A percentile compares a stretch with the other conserved stretches of the same genome.
Evolutionary conservation across 1,140 invertebrate species (phyloP).

Genomic region (Drosophila pectinifera): DNA sequence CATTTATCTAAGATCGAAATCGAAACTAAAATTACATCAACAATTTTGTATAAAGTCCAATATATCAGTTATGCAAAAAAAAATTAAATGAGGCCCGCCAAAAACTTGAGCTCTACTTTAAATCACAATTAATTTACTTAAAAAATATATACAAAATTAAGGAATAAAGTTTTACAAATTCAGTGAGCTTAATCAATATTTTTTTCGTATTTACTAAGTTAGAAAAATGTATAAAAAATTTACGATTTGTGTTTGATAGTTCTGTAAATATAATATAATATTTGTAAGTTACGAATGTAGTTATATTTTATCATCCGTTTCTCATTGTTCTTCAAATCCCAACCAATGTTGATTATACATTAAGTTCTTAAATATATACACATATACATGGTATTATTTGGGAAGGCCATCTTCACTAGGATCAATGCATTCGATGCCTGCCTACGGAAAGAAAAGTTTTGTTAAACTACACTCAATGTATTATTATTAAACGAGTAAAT

Average conservation of each 20-base stretch:
- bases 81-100: conserved; percentile 8
- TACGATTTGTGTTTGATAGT: conserved; percentile 30
- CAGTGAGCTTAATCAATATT: conserved; percentile 7
- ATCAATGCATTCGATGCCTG: conserved; percentile 30
- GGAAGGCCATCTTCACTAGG: conserved; percentile 30
- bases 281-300: conserved; percentile 28
- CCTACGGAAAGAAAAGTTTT: conserved; percentile 43
- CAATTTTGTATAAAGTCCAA: conserved; percentile 11
- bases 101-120: conserved; percentile 13
- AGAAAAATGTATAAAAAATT: conserved; percentile 4
- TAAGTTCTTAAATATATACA: conserved; percentile 46
- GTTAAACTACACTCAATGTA: conserved; percentile 59
- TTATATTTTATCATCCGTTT: conserved; percentile 5
- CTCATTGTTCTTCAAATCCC: conserved; percentile 1
- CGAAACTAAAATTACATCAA: neutral
- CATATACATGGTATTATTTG: conserved; percentile 50
- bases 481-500: conserved; percentile 48
- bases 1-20: neutral
- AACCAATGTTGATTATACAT: conserved; percentile 15
- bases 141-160: conserved; percentile 1
- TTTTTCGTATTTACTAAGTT: conserved; percentile 11
- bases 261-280: conserved; percentile 73
- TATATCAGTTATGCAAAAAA: conserved; percentile 8
- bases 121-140: conserved; percentile 13
- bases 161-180: conserved; percentile 17